Base-by-base conservation (phyloP, 2,113 vertebrate genomes). In the Epinephelus moara region DNA sequence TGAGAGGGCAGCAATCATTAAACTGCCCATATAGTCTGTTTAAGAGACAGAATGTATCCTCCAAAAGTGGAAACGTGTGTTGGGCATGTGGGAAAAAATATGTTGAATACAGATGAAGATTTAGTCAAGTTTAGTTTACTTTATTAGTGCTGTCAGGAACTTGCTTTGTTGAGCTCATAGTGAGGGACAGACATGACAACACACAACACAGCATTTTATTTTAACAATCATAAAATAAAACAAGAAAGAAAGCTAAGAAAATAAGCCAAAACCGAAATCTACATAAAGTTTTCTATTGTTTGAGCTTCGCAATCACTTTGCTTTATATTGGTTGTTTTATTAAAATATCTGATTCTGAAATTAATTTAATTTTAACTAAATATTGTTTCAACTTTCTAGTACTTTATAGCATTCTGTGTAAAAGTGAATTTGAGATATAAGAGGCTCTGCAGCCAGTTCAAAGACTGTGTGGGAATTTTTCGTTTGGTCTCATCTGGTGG, bases 1-100 rank as follows among this genome's bases (percentile, higher is more conserved):
- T 83, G 75, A 85, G 56, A 74, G 19, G 45, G 64, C 21, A 30
- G 37, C 7, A 8, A 33, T 69, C 47, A 50, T 55, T 57, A 78
- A 68, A 72, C 25, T 33, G 23, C 25, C 27, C 6, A 21, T 49
- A 37, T 14, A 55, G 63, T 74, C 3, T 42, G 56, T 52, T 40
- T 4, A 33, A 3, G 3, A 37, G 55, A 59, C 63, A 15, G 57
- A 70, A 13, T 2, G 49, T 5, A 10, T 33, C 6, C 50, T 18
- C 27, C n/a, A 40, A 56, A 78, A 7, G 50, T 77, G 0, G 7
- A 33, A 18, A 33, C 25, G 2, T 42, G 67, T 57, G 7, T 69
- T 73, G 53, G 11, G 66, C 30, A 25, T 21, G 14, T 40, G 33
- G 27, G 10, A 40, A 27, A 76, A 77, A 63, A 47, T 21, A 33